Percentiles rank a stretch among this genome's conserved stretches.
These are phyloP conservation scores for Sinohyriopsis cumingii DNA, from an alignment of 2,888 invertebrate genomes.

Conservation along the genomic window DNA sequence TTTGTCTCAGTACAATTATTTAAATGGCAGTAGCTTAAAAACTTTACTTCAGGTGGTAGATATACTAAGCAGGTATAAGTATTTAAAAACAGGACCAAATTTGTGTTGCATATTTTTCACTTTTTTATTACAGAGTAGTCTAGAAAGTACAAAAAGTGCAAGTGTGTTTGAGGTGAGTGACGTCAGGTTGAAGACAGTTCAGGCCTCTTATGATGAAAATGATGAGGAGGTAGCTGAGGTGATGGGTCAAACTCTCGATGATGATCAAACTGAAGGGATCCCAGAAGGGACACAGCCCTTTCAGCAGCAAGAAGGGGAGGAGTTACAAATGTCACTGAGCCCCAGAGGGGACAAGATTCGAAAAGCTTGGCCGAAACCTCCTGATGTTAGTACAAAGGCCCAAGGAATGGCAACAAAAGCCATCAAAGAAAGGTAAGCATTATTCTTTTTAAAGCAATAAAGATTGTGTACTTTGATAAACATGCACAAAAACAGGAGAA, in stretches of 20 bases:
- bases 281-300: constrained; percentile 46
- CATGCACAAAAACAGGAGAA: no score
- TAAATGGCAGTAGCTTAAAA: no score
- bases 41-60: no score
- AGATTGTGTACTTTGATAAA: no score
- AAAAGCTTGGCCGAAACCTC: constrained; percentile 64
- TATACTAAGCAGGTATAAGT: no score
- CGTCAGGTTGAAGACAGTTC: constrained; percentile 24
- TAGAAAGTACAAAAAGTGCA: constrained; percentile 45
- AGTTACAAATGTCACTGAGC: constrained; percentile 5
- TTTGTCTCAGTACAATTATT: no score
- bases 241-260: constrained; percentile 43
- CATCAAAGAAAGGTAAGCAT: constrained; percentile 16
- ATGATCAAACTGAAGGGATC: constrained; percentile 31
- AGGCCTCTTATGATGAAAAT: constrained; percentile 56
- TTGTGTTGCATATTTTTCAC: no score
- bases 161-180: constrained; percentile 43
- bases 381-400: constrained; percentile 51
- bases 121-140: neutral
- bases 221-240: constrained; percentile 61
- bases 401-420: constrained; percentile 38
- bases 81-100: no score
- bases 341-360: constrained; percentile 34
- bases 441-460: neutral
- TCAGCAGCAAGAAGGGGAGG: constrained; percentile 28